A percentile compares a stretch with the other conserved stretches of the same genome.
phyloP scores from a whole-genome alignment of 2,113 vertebrate genomes.

The Isichthys henryi region DNA sequence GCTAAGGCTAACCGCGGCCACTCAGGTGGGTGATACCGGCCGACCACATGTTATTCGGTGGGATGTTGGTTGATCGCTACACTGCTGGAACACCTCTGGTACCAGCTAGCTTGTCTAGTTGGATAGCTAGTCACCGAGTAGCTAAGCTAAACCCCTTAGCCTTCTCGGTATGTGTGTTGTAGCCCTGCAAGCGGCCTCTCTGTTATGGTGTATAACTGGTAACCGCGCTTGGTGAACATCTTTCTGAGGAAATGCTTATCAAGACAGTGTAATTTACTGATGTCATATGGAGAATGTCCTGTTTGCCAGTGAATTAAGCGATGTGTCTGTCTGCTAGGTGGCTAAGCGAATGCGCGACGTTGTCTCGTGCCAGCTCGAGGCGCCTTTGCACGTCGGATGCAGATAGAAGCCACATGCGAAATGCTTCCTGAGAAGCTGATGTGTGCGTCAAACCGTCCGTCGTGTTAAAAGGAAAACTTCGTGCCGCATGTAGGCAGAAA shows the following conservation, averaged over 20 bases:
- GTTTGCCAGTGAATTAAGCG: background rate
- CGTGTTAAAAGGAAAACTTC: background rate
- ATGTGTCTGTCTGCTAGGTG: background rate
- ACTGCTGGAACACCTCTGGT: background rate
- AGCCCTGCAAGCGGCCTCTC: background rate
- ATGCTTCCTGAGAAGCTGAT: background rate
- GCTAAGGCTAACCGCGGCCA: background rate
- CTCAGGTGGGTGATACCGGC: conserved; percentile 11
- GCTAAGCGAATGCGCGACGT: background rate
- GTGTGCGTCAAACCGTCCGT: background rate
- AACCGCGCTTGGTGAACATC: background rate
- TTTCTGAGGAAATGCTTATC: background rate
- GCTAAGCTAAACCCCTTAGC: background rate
- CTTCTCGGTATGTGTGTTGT: background rate
- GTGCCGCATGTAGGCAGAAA: background rate
- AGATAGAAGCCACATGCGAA: background rate
- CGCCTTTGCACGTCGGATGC: background rate
- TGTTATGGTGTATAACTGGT: background rate
- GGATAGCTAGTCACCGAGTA: background rate
- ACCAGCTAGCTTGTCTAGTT: background rate
- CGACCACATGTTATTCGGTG: background rate
- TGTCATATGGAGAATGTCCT: background rate
- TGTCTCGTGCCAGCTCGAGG: background rate
- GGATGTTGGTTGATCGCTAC: background rate
- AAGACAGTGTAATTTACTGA: background rate